Base-by-base conservation (phyloP, 2,888 invertebrate genomes). In the Melitaea athalia region DNA sequence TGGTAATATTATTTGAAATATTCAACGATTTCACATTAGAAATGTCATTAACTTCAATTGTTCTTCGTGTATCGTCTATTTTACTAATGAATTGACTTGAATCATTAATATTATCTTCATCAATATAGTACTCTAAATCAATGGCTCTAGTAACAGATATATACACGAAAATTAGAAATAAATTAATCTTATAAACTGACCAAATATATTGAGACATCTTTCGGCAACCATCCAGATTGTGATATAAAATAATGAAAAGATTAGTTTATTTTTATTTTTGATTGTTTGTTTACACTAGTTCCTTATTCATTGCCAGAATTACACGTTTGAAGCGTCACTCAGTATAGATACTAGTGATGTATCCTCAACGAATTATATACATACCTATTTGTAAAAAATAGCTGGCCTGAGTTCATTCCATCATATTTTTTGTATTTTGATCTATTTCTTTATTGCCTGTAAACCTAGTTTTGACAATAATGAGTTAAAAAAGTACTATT, bases 71-170 rank as follows among this genome's bases (percentile, higher is more conserved):
- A 57, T 55, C 59, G n/a, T 67, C 33, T 14, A 50, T 14, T 53
- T 64, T 59, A 1, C 50, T 31, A 14, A 15, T 0, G 55, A 53
- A 17, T 12, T 67, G n/a, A 53, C 33, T 24, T 11, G 50, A 65
- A 12, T 31, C 43, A 15, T 60, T 33, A 11, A 14, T 52, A 11
- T 61, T 38, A 43, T 65, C 59, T 33, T 70, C 66, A 53, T 72
- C 66, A 10, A 68, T 45, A 59, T 80, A 82, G 75, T 86, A 86
- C 68, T 85, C 85, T 52, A 78, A 70, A 68, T 80, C 76, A 15
- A 85, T 73, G 64, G 74, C 60, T 62, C 70, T 62, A 72, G 75
- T 77, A 42, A 68, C 45, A 33, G 59, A 17, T 66, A 78, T 71
- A 4, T 76, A 72, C 17, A 74, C 43, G 43, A 73, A 64, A 15